Evolutionary conservation across 2,113 vertebrate species (phyloP).

Genomic region (Sorex araneus): DNA sequence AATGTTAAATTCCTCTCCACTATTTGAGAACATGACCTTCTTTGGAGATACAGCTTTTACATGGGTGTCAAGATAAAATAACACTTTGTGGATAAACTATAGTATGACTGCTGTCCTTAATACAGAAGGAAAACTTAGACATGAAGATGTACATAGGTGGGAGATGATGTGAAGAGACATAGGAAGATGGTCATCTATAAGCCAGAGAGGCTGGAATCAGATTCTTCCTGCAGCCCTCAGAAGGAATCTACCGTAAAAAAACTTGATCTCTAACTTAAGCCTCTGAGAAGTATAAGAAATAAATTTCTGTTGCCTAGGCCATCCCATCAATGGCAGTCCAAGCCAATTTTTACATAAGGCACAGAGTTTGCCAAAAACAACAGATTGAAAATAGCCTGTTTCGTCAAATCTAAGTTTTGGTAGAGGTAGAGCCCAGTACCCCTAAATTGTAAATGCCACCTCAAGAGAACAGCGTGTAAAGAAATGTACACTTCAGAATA

Average conservation of each 20-base stretch:
- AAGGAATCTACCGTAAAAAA: background rate
- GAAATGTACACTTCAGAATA: constrained; percentile 27
- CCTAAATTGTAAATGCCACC: background rate
- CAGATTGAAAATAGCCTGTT: constrained; percentile 5
- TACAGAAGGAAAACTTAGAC: constrained; percentile 32
- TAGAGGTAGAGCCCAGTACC: no score
- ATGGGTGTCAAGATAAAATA: constrained; percentile 21
- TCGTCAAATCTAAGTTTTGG: background rate
- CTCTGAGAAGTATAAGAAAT: background rate
- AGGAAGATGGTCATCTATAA: background rate
- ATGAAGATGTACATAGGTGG: background rate
- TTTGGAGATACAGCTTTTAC: constrained; percentile 26
- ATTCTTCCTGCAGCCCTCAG: background rate
- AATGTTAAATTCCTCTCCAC: background rate
- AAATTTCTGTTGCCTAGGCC: background rate
- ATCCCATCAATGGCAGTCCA: background rate
- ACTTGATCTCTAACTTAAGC: background rate
- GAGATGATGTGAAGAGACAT: background rate
- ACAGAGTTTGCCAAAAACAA: background rate
- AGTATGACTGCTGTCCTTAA: background rate
- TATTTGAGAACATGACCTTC: constrained; percentile 12
- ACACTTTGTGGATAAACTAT: background rate
- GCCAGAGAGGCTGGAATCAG: background rate
- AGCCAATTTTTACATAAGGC: background rate
- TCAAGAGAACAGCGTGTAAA: background rate